A percentile compares a stretch with the other conserved stretches of the same genome.
Evolutionary conservation across 2,888 invertebrate species (phyloP).

Genomic region (Rhingia campestris): DNA sequence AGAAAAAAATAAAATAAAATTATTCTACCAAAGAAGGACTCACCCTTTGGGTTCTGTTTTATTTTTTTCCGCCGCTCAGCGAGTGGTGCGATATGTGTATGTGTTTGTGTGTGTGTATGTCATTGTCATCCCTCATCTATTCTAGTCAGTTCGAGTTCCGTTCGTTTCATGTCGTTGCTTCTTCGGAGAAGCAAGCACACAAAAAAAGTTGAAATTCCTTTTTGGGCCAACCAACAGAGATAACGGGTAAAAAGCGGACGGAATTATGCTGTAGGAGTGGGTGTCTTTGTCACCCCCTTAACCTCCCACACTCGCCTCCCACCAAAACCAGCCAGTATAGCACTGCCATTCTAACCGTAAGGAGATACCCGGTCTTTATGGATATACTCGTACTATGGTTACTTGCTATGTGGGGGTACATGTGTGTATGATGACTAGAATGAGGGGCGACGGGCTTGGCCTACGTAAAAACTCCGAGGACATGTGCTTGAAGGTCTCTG

Average conservation of each 20-base stretch:
- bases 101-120: conserved; percentile 67
- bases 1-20: conserved; percentile 56
- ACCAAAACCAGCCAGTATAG: conserved; percentile 3
- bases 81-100: conserved; percentile 43
- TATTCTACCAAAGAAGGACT: conserved; percentile 66
- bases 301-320: conserved; percentile 4
- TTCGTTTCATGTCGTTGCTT: conserved; percentile 72
- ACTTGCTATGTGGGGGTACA: conserved; percentile 40
- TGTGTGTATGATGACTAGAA: conserved; percentile 52
- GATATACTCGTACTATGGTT: conserved; percentile 59
- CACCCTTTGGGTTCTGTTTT: conserved; percentile 61
- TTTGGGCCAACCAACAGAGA: conserved; percentile 69
- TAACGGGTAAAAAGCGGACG: conserved; percentile 72
- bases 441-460: conserved; percentile 53
- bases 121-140: conserved; percentile 74
- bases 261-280: conserved; percentile 59
- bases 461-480: conserved; percentile 71
- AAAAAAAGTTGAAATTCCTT: conserved; percentile 44
- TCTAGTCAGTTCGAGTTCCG: conserved; percentile 74
- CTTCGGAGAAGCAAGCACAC: conserved; percentile 60
- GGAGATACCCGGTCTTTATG: conserved; percentile 57
- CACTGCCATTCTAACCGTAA: conserved; percentile 50
- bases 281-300: background rate
- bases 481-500: conserved; percentile 72
- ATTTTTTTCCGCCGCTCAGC: conserved; percentile 13